phyloP scores from a whole-genome alignment of 2,888 invertebrate genomes.

The Morpho achilles region DNA sequence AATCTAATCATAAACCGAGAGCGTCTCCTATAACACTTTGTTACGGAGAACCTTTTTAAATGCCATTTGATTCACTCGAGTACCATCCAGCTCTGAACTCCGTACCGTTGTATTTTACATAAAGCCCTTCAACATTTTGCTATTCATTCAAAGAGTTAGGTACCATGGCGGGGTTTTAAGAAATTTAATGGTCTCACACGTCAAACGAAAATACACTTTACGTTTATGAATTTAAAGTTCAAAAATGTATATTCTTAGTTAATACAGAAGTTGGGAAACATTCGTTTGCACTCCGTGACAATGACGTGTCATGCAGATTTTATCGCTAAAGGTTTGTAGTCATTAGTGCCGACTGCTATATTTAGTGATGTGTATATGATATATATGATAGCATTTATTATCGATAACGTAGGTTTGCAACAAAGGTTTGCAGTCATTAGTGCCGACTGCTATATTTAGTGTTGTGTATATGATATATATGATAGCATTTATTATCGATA shows the following conservation, averaged over 20 bases:
- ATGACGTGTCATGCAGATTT: constrained; percentile 56
- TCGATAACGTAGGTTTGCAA: too few species aligned
- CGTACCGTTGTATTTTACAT: constrained; percentile 9
- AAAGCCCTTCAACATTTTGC: constrained; percentile 17
- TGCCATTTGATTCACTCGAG: constrained; percentile 15
- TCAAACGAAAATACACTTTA: constrained; percentile 8
- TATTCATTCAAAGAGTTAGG: constrained; percentile 16
- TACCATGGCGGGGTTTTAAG: constrained; percentile 8
- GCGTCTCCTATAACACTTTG: not conserved
- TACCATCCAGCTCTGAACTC: constrained; percentile 6
- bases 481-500: constrained; percentile 5
- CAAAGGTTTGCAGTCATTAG: constrained; percentile 51
- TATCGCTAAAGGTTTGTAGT: constrained; percentile 49
- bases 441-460: constrained; percentile 25
- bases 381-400: not conserved
- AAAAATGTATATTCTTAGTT: constrained; percentile 5
- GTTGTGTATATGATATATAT: constrained; percentile 29
- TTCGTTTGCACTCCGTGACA: constrained; percentile 46
- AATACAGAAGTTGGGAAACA: constrained; percentile 20
- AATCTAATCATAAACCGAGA: constrained; percentile 2
- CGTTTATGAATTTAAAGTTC: not conserved
- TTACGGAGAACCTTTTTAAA: constrained; percentile 1
- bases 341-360: constrained; percentile 38
- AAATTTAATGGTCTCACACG: constrained; percentile 14
- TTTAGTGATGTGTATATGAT: constrained; percentile 29